Evolutionary conservation across 2,888 invertebrate genomes (phyloP), one percentile per base, ranked within the genome.

Genomic region (Philhelius pedissequus): DNA sequence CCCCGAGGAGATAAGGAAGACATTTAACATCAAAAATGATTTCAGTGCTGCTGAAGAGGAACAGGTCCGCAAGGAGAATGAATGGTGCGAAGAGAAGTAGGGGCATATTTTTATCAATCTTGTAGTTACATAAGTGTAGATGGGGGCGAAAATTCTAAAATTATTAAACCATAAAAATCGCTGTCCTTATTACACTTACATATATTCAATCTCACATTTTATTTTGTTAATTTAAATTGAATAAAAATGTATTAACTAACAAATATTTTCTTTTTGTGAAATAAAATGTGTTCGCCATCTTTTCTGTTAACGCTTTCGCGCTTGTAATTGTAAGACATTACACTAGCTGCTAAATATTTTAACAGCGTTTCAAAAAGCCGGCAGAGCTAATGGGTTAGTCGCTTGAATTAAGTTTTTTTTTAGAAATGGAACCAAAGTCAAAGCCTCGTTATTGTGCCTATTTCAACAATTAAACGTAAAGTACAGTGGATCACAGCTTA

Each of bases 1-100:
- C n/a, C 98, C 98, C 0, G 98, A 98, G 89, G 98, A 98, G 91
- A 98, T 98, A 86, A 95, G 99, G 9, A 98, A 98, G 91, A 98
- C 98, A 0, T 99, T 99, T 91, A 98, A 98, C 90, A 98, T 99
- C 86, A 98, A 98, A 91, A 98, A 98, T 92, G 98, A 98, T 91
- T 98, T 98, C 88, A 96, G 97, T 7, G 96, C 98, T 2, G 96
- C 97, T 40, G 99, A 99, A 91, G 99, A 99, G 92, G 99, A 99
- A 88, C 98, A 98, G 92, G 98, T 98, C n/a, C 95, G 97, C 89
- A 97, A 97, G 90, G 97, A 98, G 90, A 98, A 98, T 91, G 97
- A 97, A 89, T 98, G 97, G 97, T 91, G 91, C 64, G 90, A 90
- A 86, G 90, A 90, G 66, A 90, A 90, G 43, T 90, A 88, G 70